phyloP scores from a whole-genome alignment of 2,888 invertebrate genomes.

The Lucinisca nassula region DNA sequence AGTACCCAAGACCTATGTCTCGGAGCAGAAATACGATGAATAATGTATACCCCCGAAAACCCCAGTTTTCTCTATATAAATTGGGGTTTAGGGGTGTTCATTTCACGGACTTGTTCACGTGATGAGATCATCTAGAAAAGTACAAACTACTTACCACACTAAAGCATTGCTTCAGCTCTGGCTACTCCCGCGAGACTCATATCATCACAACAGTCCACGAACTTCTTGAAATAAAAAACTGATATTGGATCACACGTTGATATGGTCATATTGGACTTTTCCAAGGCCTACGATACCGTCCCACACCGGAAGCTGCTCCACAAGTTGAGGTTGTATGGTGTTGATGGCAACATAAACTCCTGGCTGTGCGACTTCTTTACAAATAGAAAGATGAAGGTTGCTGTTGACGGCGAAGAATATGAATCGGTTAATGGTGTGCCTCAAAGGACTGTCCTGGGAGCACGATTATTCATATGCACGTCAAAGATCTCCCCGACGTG shows the following conservation, averaged over 20 bases:
- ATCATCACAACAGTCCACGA: constrained; percentile 51
- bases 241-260: constrained; percentile 40
- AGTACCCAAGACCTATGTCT: no score
- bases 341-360: constrained; percentile 27
- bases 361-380: constrained; percentile 48
- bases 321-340: constrained; percentile 47
- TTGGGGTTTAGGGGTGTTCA: no score
- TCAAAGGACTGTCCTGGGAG: constrained; percentile 29
- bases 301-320: constrained; percentile 46
- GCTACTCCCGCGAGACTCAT: constrained; percentile 64
- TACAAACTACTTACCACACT: constrained; percentile 47
- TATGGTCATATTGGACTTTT: constrained; percentile 47
- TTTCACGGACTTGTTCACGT: no score
- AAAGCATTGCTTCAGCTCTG: constrained; percentile 54
- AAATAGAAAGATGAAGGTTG: constrained; percentile 30
- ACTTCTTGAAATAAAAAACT: constrained; percentile 5
- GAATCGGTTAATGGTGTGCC: constrained; percentile 23
- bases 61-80: no score
- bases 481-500: constrained; percentile 22
- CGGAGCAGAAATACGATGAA: no score
- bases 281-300: constrained; percentile 54
- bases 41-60: no score
- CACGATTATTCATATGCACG: constrained; percentile 20
- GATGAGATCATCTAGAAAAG: constrained; percentile 49
- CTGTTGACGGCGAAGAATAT: constrained; percentile 34